A percentile compares a stretch with the other conserved stretches of the same genome.
Conservation (phyloP, 2,888 invertebrate species). For the Thumatha senex region DNA sequence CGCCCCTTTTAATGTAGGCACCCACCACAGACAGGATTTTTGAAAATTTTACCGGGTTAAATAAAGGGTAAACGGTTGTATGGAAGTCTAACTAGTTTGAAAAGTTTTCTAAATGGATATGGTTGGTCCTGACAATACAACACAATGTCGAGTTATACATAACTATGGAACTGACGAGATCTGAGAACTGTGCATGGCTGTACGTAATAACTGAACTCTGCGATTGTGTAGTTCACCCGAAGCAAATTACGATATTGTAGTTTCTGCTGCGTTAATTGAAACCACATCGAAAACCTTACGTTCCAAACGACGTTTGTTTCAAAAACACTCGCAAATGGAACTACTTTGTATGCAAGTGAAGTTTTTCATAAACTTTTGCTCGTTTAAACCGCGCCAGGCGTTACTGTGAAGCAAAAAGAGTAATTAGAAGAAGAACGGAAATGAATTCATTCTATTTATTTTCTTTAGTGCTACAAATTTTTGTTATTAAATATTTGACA, state of each 20-base stretch:
- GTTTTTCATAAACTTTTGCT: constrained; percentile 67
- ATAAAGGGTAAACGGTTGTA: no score
- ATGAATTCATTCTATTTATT: constrained; percentile 46
- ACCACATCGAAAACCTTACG: constrained; percentile 41
- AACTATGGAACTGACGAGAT: no score
- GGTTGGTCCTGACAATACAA: no score
- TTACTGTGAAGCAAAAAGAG: constrained; percentile 57
- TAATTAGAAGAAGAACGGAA: constrained; percentile 60
- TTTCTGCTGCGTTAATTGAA: constrained; percentile 43
- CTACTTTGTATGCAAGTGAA: constrained; percentile 67
- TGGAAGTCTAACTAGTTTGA: no score
- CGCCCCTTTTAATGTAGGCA: no score
- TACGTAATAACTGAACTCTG: constrained; percentile 20
- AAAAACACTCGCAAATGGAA: constrained; percentile 57
- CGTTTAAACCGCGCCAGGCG: constrained; percentile 53
- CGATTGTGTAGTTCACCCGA: constrained; percentile 14
- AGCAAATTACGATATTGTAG: constrained; percentile 51
- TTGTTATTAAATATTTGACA: constrained; percentile 60
- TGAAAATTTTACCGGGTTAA: no score
- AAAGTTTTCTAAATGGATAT: no score
- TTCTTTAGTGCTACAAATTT: constrained; percentile 50
- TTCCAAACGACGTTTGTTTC: constrained; percentile 45
- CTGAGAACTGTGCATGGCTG: constrained; percentile 7
- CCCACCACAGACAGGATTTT: no score
- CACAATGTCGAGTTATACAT: no score